These are phyloP conservation scores for Osmoderma eremita DNA, from an alignment of 2,888 invertebrate genomes.

Conservation along the genomic window DNA sequence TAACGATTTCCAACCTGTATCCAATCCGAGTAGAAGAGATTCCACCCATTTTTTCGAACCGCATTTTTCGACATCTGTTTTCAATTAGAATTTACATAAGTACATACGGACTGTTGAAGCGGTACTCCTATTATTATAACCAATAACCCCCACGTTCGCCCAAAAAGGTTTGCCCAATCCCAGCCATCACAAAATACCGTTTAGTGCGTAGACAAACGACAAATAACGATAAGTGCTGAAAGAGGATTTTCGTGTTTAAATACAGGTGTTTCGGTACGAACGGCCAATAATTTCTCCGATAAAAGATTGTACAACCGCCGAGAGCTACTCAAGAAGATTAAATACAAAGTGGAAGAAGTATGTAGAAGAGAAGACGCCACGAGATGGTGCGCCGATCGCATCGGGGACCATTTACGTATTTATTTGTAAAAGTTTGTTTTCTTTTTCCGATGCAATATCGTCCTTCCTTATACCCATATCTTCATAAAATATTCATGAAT, in stretches of 20 bases:
- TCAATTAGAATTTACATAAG: conserved; percentile 23
- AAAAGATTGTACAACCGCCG: conserved; percentile 19
- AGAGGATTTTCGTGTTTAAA: conserved; percentile 35
- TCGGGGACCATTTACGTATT: conserved; percentile 6
- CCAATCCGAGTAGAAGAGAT: neutral
- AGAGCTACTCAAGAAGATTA: conserved; percentile 32
- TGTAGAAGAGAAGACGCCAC: neutral
- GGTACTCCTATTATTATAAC: too few relatives aligned
- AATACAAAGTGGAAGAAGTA: conserved; percentile 23
- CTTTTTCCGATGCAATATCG: conserved; percentile 19
- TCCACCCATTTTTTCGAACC: neutral
- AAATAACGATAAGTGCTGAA: conserved; percentile 31
- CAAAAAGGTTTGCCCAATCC: neutral
- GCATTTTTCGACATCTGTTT: conserved; percentile 11
- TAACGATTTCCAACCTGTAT: too few relatives aligned
- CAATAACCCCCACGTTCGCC: too few relatives aligned
- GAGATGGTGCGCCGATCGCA: too few relatives aligned
- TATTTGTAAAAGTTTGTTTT: conserved; percentile 31
- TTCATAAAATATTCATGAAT: conserved; percentile 36
- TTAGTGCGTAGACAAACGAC: neutral
- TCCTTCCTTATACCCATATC: conserved; percentile 18
- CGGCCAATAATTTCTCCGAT: conserved; percentile 28
- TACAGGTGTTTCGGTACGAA: conserved; percentile 29
- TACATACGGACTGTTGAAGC: neutral
- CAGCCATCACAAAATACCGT: neutral